These are phyloP conservation scores for Etheostoma perlongum DNA, from an alignment of 2,797 vertebrate genomes.

Conservation along the genomic window DNA sequence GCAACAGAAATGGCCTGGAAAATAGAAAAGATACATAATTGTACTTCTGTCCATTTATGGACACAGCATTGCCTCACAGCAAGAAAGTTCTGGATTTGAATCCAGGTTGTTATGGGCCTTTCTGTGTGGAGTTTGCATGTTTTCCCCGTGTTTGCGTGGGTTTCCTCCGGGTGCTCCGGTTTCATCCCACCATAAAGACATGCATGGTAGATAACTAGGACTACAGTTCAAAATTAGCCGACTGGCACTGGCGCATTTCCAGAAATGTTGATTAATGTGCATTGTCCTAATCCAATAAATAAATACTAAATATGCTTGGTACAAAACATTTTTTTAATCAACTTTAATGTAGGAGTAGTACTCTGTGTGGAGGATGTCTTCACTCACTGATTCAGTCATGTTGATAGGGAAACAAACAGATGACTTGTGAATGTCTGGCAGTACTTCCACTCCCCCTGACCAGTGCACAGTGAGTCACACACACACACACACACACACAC, in stretches of 20 bases:
- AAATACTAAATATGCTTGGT: not conserved
- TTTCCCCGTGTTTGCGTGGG: too few species aligned
- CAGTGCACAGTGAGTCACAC: slow-evolving; percentile 44
- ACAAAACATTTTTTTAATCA: not conserved
- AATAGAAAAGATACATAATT: not conserved
- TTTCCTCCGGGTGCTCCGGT: too few species aligned
- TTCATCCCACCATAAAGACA: too few species aligned
- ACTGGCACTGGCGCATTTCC: too few species aligned
- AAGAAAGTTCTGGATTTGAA: too few species aligned
- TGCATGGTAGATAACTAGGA: too few species aligned
- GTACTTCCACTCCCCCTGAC: slow-evolving; percentile 40
- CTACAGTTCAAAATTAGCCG: too few species aligned
- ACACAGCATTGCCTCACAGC: too few species aligned
- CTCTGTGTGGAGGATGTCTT: slow-evolving; percentile 1
- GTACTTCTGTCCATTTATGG: not conserved
- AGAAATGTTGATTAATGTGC: too few species aligned
- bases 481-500: not conserved
- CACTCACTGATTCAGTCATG: slow-evolving; percentile 45
- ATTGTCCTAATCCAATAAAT: too few species aligned
- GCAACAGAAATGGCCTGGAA: slow-evolving; percentile 93
- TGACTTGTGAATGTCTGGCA: slow-evolving; percentile 59
- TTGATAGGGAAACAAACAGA: slow-evolving; percentile 23
- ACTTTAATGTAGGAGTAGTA: not conserved
- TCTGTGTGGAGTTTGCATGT: too few species aligned
- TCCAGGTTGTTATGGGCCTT: too few species aligned